Evolutionary conservation across 2,113 vertebrate species (phyloP), one percentile per base, ranked within the genome.

Genomic region (Ailuropoda melanoleuca): DNA sequence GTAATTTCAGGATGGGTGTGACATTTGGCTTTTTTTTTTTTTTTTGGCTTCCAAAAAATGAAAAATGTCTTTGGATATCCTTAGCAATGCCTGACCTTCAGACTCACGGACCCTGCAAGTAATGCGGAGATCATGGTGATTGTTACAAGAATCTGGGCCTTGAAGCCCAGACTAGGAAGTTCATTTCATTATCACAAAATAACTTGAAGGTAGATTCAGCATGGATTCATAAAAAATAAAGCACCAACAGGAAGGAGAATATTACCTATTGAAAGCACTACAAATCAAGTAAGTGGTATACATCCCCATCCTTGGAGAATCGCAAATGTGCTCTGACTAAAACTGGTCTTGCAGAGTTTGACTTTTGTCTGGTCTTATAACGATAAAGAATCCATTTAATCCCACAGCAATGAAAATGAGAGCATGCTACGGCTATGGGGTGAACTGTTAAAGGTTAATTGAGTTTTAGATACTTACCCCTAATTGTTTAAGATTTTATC

Each of bases 401-500:
- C 72, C 88, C 74, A 91, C 3, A 88, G 62, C 75, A 56, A 66
- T 72, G 72, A 96, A 97, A 98, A 96, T 43, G 56, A 97, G 93
- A 92, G 81, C 75, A 64, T 43, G n/a, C 80, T 74, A 37, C 72
- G 93, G 93, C 85, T 95, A 37, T 68, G 53, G 81, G 92, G 93
- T 81, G 56, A 97, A 66, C 66, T 84, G 74, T 60, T 55, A 96
- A 98, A 98, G 93, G 97, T 97, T 98, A 98, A 97, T 92, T 98
- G 95, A 91, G 85, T 96, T 98, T 98, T 96, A 98, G 97, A 95
- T 98, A 97, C 88, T 95, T 95, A 96, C 91, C 77, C 96, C 94
- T 97, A 98, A 97, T 95, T 97, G 94, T 97, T 97, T 60, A 97
- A 98, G 97, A 97, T 95, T 94, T 96, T 98, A 97, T 94, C 95